Evolutionary conservation across 2,888 invertebrate genomes (phyloP).

Genomic region (Clistopyga incitator): DNA sequence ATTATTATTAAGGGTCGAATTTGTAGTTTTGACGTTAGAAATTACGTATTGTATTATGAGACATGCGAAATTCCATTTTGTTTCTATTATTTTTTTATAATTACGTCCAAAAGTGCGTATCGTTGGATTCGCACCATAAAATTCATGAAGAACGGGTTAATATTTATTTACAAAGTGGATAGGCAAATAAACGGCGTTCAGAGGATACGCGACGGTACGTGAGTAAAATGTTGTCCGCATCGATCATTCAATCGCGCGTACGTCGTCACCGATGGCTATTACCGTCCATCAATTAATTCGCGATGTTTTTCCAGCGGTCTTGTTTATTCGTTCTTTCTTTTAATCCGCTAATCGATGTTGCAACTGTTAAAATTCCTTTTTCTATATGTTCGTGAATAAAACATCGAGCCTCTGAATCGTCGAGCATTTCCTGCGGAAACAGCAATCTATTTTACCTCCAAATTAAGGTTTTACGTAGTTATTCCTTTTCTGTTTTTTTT

Average conservation of each 20-base stretch:
- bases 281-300: slow-evolving; percentile 19
- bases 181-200: not conserved
- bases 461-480: too few species aligned
- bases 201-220: too few species aligned
- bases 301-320: not conserved
- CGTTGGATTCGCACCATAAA: slow-evolving; percentile 3
- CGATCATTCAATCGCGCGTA: slow-evolving; percentile 17
- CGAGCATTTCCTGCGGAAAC: too few species aligned
- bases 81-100: slow-evolving; percentile 36
- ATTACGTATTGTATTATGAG: too few species aligned
- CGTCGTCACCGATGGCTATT: not conserved
- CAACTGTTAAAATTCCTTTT: not conserved
- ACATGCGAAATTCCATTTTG: not conserved
- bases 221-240: too few species aligned
- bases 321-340: not conserved
- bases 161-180: not conserved
- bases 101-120: not conserved
- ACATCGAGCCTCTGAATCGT: too few species aligned
- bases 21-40: too few species aligned
- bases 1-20: too few species aligned
- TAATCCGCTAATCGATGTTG: not conserved
- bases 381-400: too few species aligned
- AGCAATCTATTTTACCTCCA: too few species aligned
- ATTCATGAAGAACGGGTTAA: slow-evolving; percentile 37
- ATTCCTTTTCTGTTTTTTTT: too few species aligned